Base-by-base conservation (phyloP, 2,113 vertebrate genomes). In the Coptodon rendalli region DNA sequence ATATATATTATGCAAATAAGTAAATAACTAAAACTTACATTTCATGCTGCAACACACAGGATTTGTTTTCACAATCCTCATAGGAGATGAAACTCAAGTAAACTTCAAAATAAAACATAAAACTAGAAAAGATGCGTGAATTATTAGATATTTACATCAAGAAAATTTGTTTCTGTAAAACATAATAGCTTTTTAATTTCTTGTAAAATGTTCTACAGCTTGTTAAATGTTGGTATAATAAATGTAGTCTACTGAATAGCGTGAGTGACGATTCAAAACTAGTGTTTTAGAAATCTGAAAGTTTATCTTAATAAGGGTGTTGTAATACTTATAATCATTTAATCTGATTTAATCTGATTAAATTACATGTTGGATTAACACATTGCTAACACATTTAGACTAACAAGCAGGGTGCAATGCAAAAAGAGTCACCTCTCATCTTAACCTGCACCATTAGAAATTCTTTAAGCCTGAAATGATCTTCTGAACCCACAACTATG, bases 1-100 rank as follows among this genome's bases (percentile, higher is more conserved):
- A 90, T 85, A 87, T 43, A 82, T 43, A 82, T 87, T 83, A 91
- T 71, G 61, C 85, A 91, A 88, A 91, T 83, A 79, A 9, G 6
- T 19, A 31, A 61, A 63, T 63, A 63, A 36, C 59, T 17, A 16
- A 43, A 43, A 73, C 13, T 2, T 45, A 45, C 5, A 43, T 45
- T 27, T 24, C 5, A 16, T 16, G 40, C 68, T 45, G 40, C 14
- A 27, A n/a, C 22, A 45, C 22, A 16, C 1, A 45, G 38, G 22
- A 45, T 73, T 73, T 9, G 66, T 71, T 45, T 45, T 45, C 8
- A 48, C 68, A 45, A 27, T 45, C 9, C 22, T 45, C 8, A 73
- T 1, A 17, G 40, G 68, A 45, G 48, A 73, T 29, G 3, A 73
- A 43, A 73, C 2, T 73, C 40, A 73, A 73, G 3, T 48, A 10